phyloP scores from a whole-genome alignment of 2,888 invertebrate genomes.

The Pyrrhosoma nymphula region DNA sequence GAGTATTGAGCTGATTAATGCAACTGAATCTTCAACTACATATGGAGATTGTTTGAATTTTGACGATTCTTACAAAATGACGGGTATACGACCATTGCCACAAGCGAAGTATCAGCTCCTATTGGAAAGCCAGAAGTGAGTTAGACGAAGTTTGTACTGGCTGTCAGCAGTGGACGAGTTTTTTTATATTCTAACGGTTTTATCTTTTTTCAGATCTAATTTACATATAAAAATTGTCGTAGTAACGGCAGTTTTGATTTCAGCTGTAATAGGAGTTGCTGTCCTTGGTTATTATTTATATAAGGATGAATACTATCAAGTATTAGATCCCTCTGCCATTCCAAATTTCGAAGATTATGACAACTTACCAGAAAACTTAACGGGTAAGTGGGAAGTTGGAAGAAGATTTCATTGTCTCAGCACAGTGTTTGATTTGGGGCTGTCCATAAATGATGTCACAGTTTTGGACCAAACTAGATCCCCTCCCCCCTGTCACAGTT shows the following conservation, averaged over 20 bases:
- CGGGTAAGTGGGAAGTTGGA: background rate
- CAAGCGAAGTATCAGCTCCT: constrained; percentile 71
- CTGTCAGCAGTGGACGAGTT: background rate
- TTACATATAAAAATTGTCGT: constrained; percentile 56
- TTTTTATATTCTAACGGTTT: background rate
- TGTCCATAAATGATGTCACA: no score
- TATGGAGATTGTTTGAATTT: background rate
- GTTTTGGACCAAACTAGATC: no score
- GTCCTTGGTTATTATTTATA: constrained; percentile 52
- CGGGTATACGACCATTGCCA: constrained; percentile 69
- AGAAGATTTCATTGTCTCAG: no score
- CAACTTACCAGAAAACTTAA: constrained; percentile 47
- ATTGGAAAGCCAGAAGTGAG: constrained; percentile 70
- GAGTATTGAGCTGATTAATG: constrained; percentile 31
- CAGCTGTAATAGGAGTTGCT: constrained; percentile 64
- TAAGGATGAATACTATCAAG: constrained; percentile 61
- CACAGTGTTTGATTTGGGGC: no score
- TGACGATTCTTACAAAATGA: constrained; percentile 59
- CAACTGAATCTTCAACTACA: background rate
- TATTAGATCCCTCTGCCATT: constrained; percentile 58
- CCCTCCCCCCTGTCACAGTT: no score
- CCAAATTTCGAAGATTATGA: constrained; percentile 55
- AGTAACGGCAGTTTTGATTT: constrained; percentile 61
- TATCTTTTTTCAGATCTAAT: constrained; percentile 43
- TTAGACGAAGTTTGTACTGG: background rate